Evolutionary conservation across 2,797 vertebrate genomes (phyloP), one percentile per base, ranked within the genome.

Genomic region (Sebastes baramenuke): DNA sequence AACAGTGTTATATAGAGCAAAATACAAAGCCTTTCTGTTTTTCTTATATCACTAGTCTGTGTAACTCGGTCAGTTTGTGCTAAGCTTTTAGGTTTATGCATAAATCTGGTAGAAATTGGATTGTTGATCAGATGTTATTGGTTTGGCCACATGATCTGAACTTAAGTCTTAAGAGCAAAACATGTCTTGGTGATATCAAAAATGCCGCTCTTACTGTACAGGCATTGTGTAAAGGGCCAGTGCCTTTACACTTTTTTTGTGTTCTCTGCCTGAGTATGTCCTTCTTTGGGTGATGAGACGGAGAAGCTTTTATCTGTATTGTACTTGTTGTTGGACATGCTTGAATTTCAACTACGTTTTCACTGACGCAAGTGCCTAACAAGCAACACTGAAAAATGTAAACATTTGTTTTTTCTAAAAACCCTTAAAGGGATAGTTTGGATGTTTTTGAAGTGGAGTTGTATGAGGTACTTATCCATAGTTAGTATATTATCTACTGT

Each of bases 21-120:
- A 80, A 62, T 8, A 72, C 55, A 81, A 88, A 87, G 72, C 11
- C 25, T n/a, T 30, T 77, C 64, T 86, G 58, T 88, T 81, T 54
- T 36, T 65, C 54, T 27, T 60, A 29, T 32, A n/a, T 73, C 30
- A 56, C 36, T 14, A 34, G 25, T 75, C 4, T 64, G 32, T 20
- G 55, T 11, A 67, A 66, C 29, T 72, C 25, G 8, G 22, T 71
- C 49, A 32, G 29, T 46, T 10, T 62, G 6, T 18, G 14, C 24
- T 67, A 49, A 76, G 56, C 16, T 60, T 77, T 62, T 6, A 72
- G 12, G 52, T 59, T 81, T 77, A 75, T 30, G 30, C 24, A 25
- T 42, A 72, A 80, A 67, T 81, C 66, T 73, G 42, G 11, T 56
- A 32, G 55, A 73, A 80, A 66, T 58, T 20, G 32, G 67, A 69